Conservation (phyloP, 2,113 vertebrate genomes). For the Sus scrofa region DNA sequence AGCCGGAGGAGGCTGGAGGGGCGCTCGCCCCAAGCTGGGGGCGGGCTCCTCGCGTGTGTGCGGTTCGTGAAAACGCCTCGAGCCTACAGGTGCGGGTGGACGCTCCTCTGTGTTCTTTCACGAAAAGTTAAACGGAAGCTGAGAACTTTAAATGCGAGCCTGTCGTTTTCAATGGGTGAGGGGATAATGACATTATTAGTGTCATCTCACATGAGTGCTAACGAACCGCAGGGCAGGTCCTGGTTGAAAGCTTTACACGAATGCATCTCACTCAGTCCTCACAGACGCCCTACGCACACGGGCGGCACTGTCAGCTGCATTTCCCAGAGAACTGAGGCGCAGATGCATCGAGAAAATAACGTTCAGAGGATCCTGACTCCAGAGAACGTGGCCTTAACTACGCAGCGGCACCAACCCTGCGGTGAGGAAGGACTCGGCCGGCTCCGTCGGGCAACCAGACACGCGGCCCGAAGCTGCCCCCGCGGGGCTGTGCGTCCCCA, state of each 20-base stretch:
- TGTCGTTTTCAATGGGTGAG: conserved; percentile 43
- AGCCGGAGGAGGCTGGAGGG: background rate
- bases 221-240: background rate
- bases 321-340: conserved; percentile 44
- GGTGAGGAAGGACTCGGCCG: no score
- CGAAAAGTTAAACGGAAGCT: conserved; percentile 13
- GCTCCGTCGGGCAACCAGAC: no score
- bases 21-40: background rate
- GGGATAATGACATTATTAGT: background rate
- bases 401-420: no score
- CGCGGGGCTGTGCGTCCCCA: no score
- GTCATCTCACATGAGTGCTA: background rate
- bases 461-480: no score
- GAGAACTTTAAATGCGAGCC: conserved; percentile 17
- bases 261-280: conserved; percentile 41
- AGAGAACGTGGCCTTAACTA: background rate
- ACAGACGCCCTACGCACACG: background rate
- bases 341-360: background rate
- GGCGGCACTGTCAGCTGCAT: background rate
- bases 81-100: background rate
- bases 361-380: background rate
- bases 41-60: background rate
- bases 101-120: background rate
- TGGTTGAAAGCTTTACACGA: conserved; percentile 14
- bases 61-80: background rate